Evolutionary conservation across 35 echinoderm and acorn worm genomes (phyloP).

Genomic region (Anneissia japonica): DNA sequence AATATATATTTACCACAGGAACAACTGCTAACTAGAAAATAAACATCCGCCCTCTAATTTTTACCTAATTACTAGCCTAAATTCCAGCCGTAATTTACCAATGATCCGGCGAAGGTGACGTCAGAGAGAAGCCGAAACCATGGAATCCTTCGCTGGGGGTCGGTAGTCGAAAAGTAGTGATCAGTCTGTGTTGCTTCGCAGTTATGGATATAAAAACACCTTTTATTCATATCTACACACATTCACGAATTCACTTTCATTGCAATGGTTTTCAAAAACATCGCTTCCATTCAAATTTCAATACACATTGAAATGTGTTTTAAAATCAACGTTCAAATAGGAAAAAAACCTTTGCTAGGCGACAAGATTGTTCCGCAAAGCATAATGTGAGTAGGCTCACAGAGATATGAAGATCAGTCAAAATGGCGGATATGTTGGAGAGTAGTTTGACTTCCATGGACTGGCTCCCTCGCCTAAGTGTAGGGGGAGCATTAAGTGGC

Average conservation of each 20-base stretch:
- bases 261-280: background rate
- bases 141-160: constrained; percentile 85
- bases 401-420: constrained; percentile 52
- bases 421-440: constrained; percentile 88
- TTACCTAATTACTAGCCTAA: background rate
- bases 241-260: constrained; percentile 9
- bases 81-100: background rate
- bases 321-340: background rate
- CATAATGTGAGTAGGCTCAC: constrained; percentile 30
- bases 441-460: constrained; percentile 98
- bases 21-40: too few species aligned
- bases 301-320: background rate
- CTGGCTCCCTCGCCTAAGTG: constrained; percentile 81
- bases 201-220: background rate
- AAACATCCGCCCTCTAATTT: background rate
- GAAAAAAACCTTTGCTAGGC: background rate
- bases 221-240: background rate
- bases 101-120: constrained; percentile 39
- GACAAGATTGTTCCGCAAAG: constrained; percentile 43
- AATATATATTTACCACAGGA: too few species aligned
- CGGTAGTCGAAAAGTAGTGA: constrained; percentile 29
- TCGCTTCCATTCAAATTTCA: background rate
- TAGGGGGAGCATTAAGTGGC: constrained; percentile 57
- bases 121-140: constrained; percentile 80
- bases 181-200: background rate